Base-by-base conservation (phyloP, 2,797 vertebrate species). In the Nannoperca obscura region DNA sequence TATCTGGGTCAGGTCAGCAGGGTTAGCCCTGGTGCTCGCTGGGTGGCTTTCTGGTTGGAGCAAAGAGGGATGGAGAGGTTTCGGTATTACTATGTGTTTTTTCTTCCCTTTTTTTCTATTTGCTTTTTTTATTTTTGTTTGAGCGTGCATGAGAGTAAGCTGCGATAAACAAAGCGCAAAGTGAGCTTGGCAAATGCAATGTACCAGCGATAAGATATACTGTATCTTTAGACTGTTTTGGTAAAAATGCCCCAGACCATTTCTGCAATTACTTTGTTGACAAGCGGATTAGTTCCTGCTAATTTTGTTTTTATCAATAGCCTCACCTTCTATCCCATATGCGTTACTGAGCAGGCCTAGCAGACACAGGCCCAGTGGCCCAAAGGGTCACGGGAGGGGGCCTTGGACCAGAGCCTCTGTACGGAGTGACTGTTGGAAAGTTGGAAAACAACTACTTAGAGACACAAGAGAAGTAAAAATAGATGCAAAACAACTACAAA, bases 1-100 rank as follows among this genome's bases (percentile, higher is more conserved):
- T 93, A 95, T 95, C 88, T 95, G 92, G 94, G 95, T 95, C 95
- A 95, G 94, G 93, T 94, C 92, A 93, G 88, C 74, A 46, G 82
- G 90, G 90, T 91, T 75, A 87, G 80, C 86, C 87, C 86, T 86
- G 86, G 87, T 93, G 86, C 85, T 89, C 47, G 66, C 87, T 89
- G 85, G 87, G 88, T 91, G 90, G 88, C 88, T n/a, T 93, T 91
- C 86, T 89, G 88, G 83, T 91, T 78, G 72, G 76, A 88, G 88
- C 55, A 69, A 9, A 71, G 52, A 71, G 81, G 49, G 69, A 76
- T 62, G 65, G 61, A 47, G 59, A 72, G 76, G 20, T 67, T 85
- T 88, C 65, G 74, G 46, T 76, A 20, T 68, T 68, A 71, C 47
- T 71, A 17, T 78, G 64, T 78, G n/a, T 76, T 85, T 66, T 52